Percentiles rank a stretch among this genome's conserved stretches.
phyloP scores from a whole-genome alignment of 2,797 vertebrate genomes.

The Epinephelus malabaricus region DNA sequence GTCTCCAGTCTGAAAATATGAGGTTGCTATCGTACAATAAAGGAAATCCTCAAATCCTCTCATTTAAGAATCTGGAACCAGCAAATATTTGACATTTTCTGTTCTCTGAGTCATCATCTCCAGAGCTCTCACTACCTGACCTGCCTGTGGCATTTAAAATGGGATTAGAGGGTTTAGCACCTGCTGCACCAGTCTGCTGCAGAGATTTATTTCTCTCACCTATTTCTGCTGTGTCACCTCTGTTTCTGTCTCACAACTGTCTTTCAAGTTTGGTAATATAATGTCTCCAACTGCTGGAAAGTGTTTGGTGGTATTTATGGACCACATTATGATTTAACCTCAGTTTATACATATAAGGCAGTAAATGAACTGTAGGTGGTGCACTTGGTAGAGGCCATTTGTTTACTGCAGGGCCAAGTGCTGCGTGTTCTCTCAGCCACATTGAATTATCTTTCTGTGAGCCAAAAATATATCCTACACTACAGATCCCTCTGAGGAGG shows the following conservation, averaged over 20 bases:
- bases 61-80: background rate
- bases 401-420: constrained; percentile 6
- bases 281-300: background rate
- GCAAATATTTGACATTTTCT: background rate
- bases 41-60: background rate
- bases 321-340: background rate
- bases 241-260: constrained; percentile 2
- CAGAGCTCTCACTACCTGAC: background rate
- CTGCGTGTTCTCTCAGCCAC: constrained; percentile 13
- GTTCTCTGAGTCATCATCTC: background rate
- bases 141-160: constrained; percentile 20
- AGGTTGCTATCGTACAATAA: background rate
- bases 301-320: constrained; percentile 8
- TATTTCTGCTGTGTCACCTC: background rate
- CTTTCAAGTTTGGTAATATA: constrained; percentile 39
- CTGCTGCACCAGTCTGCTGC: background rate
- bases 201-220: constrained; percentile 6
- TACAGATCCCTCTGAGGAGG: constrained; percentile 13
- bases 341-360: constrained; percentile 9
- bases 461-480: constrained; percentile 11
- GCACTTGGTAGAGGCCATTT: background rate
- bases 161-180: background rate
- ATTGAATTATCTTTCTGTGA: constrained; percentile 22
- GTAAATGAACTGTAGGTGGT: background rate
- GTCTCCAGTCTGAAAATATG: background rate